phyloP scores from a whole-genome alignment of 1,140 invertebrate genomes.

The Rhagoletis pomonella region DNA sequence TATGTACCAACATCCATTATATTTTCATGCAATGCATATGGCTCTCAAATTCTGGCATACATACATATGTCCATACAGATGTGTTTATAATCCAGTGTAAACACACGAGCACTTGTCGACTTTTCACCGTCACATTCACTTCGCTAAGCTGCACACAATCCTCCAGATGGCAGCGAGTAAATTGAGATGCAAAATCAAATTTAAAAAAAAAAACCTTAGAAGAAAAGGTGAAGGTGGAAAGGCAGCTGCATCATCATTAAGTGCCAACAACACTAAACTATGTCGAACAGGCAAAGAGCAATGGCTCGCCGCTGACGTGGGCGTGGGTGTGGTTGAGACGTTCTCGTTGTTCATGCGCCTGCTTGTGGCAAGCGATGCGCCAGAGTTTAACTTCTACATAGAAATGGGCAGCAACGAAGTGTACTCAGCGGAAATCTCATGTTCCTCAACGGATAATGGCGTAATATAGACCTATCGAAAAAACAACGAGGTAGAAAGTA shows the following conservation, averaged over 20 bases:
- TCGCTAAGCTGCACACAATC: not conserved
- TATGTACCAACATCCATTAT: no score
- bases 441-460: not conserved
- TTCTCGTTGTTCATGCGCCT: not conserved
- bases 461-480: not conserved
- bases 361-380: not conserved
- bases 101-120: conserved; percentile 1
- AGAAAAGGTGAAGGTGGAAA: conserved; percentile 27
- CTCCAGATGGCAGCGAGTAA: conserved; percentile 13
- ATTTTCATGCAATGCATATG: no score
- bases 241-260: not conserved
- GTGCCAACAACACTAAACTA: not conserved
- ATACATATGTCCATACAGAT: no score
- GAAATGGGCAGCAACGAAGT: not conserved
- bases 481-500: conserved; percentile 12
- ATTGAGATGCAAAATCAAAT: conserved; percentile 2
- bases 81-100: no score
- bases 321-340: not conserved
- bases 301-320: not conserved
- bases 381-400: not conserved
- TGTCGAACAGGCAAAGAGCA: not conserved
- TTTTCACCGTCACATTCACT: not conserved
- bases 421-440: conserved; percentile 7
- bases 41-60: no score
- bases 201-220: not conserved